phyloP scores from a whole-genome alignment of 2,888 invertebrate genomes.

The Spicauda simplicius region DNA sequence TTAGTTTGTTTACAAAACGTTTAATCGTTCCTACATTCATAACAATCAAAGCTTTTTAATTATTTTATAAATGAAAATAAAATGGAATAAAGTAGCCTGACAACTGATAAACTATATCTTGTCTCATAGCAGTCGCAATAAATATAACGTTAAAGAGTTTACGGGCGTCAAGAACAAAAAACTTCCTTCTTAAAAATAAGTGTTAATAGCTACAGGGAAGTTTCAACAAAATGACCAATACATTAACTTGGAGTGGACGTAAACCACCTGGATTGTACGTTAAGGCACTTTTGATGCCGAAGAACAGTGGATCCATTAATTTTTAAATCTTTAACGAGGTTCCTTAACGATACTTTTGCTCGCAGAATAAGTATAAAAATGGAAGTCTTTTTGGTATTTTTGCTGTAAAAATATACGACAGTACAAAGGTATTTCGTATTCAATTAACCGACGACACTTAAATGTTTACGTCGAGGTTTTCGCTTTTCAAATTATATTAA shows the following conservation, averaged over 20 bases:
- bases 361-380: constrained; percentile 36
- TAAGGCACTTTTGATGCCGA: constrained; percentile 39
- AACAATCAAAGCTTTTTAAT: background rate
- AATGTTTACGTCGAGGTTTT: constrained; percentile 25
- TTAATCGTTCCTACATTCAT: background rate
- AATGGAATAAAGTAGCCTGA: background rate
- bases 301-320: constrained; percentile 44
- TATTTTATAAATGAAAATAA: background rate
- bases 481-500: constrained; percentile 25
- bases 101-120: background rate
- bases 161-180: background rate
- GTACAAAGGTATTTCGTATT: constrained; percentile 39
- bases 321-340: constrained; percentile 45
- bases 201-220: constrained; percentile 23
- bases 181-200: constrained; percentile 21
- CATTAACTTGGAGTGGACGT: constrained; percentile 26
- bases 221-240: constrained; percentile 23
- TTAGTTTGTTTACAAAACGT: no score
- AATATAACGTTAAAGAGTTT: constrained; percentile 15
- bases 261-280: constrained; percentile 39
- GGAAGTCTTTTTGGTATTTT: constrained; percentile 41
- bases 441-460: constrained; percentile 32
- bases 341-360: constrained; percentile 45
- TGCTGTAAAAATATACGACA: constrained; percentile 53
- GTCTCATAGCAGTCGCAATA: background rate